Percentiles rank a stretch among this genome's conserved stretches.
phyloP scores from a whole-genome alignment of 2,113 vertebrate genomes.

The Brachirus orientalis region DNA sequence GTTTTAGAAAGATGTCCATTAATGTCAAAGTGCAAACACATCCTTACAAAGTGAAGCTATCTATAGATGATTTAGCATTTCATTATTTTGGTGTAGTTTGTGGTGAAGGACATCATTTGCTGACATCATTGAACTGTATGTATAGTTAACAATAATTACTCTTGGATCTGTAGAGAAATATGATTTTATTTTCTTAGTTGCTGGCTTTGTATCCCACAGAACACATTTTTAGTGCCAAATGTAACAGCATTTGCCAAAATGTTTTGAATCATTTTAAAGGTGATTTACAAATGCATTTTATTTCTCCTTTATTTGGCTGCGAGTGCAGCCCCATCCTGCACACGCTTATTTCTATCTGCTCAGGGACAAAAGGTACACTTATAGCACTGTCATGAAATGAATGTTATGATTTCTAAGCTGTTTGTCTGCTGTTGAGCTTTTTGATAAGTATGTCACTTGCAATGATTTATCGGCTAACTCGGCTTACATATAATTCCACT shows the following conservation, averaged over 20 bases:
- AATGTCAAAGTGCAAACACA: neutral
- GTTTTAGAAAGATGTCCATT: neutral
- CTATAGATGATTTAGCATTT: neutral
- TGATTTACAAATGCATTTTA: conserved; percentile 30
- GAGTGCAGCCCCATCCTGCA: neutral
- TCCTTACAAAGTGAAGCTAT: neutral
- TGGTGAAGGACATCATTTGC: neutral
- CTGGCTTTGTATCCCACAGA: neutral
- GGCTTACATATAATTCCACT: conserved; percentile 53
- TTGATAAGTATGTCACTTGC: conserved; percentile 70
- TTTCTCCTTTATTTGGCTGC: conserved; percentile 16
- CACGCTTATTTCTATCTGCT: conserved; percentile 28
- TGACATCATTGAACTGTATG: neutral
- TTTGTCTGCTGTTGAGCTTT: conserved; percentile 62
- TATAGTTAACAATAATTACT: neutral
- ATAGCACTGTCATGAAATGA: conserved; percentile 52
- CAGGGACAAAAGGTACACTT: conserved; percentile 39
- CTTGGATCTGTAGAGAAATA: conserved; percentile 5
- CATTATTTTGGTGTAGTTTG: neutral
- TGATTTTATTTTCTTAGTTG: conserved; percentile 7
- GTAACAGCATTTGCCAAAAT: conserved; percentile 14
- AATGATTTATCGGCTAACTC: conserved; percentile 61
- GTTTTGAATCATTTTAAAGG: neutral
- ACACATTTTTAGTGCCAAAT: neutral
- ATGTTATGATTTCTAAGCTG: conserved; percentile 64